Percentiles rank a stretch among this genome's conserved stretches.
phyloP scores from a whole-genome alignment of 2,113 vertebrate genomes.

The Condylura cristata region DNA sequence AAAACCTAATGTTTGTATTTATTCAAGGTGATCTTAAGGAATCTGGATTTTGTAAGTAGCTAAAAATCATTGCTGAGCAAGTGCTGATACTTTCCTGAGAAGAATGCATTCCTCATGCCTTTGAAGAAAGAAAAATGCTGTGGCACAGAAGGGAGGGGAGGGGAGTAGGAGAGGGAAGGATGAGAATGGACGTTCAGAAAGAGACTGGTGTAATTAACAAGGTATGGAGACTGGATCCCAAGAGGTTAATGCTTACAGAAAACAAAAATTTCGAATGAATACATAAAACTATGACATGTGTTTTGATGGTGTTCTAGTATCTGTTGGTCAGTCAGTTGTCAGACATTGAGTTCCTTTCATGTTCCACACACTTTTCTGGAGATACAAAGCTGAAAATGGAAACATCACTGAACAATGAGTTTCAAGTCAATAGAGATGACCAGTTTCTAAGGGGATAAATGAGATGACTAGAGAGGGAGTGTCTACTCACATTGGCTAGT shows the following conservation, averaged over 20 bases:
- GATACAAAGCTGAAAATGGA: neutral
- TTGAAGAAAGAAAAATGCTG: neutral
- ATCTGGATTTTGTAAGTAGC: conserved; percentile 54
- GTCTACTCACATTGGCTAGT: neutral
- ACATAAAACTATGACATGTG: neutral
- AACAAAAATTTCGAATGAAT: neutral
- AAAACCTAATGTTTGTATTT: neutral
- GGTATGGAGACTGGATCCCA: neutral
- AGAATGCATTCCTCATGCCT: neutral
- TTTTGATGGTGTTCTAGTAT: neutral
- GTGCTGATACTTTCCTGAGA: neutral
- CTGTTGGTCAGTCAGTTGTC: neutral
- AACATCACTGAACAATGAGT: neutral
- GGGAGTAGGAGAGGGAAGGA: neutral
- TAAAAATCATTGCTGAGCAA: neutral
- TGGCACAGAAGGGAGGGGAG: neutral
- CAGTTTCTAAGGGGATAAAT: neutral
- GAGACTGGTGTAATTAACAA: neutral
- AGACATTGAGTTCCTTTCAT: neutral
- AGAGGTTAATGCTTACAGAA: neutral
- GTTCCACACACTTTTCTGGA: neutral
- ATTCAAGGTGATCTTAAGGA: conserved; percentile 32
- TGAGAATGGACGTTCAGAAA: neutral
- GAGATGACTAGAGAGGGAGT: neutral
- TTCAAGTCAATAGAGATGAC: conserved; percentile 1